These are phyloP conservation scores for Colinus virginianus DNA, from an alignment of 2,113 vertebrate species.

Conservation along the genomic window DNA sequence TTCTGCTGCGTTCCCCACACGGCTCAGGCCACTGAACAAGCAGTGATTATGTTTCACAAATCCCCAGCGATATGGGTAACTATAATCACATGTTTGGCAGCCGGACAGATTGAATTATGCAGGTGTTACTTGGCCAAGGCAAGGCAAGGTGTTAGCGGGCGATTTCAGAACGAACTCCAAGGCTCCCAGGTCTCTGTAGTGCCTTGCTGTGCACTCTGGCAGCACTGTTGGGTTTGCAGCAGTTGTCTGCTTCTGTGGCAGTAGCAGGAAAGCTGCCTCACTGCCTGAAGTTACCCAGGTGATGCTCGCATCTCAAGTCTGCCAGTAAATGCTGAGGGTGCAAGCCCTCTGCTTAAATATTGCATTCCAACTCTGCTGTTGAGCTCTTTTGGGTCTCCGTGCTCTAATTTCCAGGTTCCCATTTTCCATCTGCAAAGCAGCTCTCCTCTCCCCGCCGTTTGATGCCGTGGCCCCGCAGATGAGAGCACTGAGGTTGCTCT, in stretches of 20 bases:
- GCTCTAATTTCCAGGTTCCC: neutral
- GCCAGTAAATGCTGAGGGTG: neutral
- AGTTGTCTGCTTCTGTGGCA: rapidly evolving
- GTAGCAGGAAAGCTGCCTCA: too few relatives aligned
- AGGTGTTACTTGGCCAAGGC: neutral
- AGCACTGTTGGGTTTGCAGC: neutral
- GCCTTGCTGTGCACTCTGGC: neutral
- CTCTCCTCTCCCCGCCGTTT: neutral
- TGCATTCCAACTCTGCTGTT: rapidly evolving
- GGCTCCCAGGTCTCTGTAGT: neutral
- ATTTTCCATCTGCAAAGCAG: neutral
- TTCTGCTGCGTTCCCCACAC: neutral
- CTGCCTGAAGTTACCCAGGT: neutral
- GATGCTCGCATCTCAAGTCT: rapidly evolving
- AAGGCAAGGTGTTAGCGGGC: neutral
- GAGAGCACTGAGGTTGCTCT: too few relatives aligned
- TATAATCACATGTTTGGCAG: neutral
- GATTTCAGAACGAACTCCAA: neutral
- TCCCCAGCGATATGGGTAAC: neutral
- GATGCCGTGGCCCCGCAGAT: rapidly evolving
- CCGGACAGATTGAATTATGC: neutral
- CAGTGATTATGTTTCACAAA: neutral
- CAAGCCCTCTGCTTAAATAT: rapidly evolving
- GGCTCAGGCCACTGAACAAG: neutral
- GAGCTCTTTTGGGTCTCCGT: neutral